A percentile compares a stretch with the other conserved stretches of the same genome.
Conservation (phyloP, 2,888 invertebrate genomes). For the Pristionchus entomophagus region DNA sequence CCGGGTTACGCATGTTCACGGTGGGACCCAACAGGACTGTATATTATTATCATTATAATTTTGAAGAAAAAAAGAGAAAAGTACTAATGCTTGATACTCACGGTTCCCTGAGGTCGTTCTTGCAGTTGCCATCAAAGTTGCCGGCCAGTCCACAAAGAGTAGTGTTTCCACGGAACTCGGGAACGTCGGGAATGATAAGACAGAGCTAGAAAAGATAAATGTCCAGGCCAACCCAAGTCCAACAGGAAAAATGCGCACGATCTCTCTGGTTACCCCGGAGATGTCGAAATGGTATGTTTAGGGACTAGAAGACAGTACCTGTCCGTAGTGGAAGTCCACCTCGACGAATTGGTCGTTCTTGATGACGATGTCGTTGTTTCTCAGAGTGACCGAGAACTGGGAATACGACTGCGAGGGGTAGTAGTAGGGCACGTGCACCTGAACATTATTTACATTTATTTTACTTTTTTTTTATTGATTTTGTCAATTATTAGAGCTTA, state of each 20-base stretch:
- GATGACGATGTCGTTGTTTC: conserved; percentile 46
- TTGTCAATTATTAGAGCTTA: not conserved
- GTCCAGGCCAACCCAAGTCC: too few species aligned
- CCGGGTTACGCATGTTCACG: too few species aligned
- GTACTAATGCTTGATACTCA: not conserved
- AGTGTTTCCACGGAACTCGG: conserved; percentile 59
- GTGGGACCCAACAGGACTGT: not conserved
- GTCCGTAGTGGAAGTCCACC: conserved; percentile 43
- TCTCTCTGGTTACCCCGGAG: too few species aligned
- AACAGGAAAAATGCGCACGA: too few species aligned
- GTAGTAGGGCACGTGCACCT: conserved; percentile 63
- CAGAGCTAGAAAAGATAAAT: conserved; percentile 43
- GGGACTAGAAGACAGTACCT: not conserved
- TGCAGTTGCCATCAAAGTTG: conserved; percentile 63
- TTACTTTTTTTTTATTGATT: not conserved
- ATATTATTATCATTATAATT: not conserved
- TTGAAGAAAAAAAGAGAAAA: not conserved
- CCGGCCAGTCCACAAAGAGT: conserved; percentile 69
- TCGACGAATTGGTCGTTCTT: conserved; percentile 50
- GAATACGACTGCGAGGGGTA: conserved; percentile 57
- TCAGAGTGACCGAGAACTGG: conserved; percentile 46
- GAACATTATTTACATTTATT: conserved; percentile 9
- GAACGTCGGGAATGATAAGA: conserved; percentile 63
- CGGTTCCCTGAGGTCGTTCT: conserved; percentile 58
- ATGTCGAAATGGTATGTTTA: too few species aligned